Conservation (phyloP, 2,113 vertebrate species). For the Rhegmatorhina hoffmannsi region DNA sequence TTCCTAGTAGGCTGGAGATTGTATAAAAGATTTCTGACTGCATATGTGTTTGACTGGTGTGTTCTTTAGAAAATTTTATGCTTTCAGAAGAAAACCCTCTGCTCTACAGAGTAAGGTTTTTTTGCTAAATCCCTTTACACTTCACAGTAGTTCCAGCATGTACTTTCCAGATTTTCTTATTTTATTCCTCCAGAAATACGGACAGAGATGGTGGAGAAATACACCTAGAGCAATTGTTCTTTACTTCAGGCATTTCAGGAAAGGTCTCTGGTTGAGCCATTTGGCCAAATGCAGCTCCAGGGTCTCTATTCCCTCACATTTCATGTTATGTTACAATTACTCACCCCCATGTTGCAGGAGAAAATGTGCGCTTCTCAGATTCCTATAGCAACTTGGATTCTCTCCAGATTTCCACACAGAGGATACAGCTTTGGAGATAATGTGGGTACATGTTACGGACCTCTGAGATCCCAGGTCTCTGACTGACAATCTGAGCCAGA, state of each 20-base stretch:
- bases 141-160: background rate
- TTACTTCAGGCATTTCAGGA: background rate
- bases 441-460: rapidly evolving
- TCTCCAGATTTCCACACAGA: background rate
- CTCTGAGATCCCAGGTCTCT: background rate
- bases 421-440: background rate
- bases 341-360: background rate
- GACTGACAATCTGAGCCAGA: background rate
- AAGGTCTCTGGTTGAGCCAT: background rate
- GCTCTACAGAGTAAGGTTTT: background rate
- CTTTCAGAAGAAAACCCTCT: background rate
- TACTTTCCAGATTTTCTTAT: background rate
- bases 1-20: background rate
- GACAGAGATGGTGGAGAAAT: background rate
- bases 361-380: background rate
- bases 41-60: background rate
- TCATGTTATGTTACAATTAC: background rate
- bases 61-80: background rate
- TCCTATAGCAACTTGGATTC: background rate
- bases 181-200: background rate
- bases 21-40: background rate
- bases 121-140: background rate
- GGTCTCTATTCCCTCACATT: background rate
- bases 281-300: background rate
- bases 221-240: background rate